Evolutionary conservation across 2,888 invertebrate species (phyloP).

Genomic region (Brenthis hecate): DNA sequence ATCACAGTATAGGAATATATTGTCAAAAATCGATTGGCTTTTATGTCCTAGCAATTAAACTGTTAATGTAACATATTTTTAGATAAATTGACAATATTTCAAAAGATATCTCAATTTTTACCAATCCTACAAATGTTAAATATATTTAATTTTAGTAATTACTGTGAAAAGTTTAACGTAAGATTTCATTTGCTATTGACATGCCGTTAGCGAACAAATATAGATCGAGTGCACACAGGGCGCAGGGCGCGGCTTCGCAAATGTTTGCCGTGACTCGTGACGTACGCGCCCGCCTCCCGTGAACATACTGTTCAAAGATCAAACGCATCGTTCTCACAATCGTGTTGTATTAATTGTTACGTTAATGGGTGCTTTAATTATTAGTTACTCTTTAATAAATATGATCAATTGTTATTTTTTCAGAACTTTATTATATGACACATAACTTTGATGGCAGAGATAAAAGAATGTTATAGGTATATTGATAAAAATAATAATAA

Average conservation of each 20-base stretch:
- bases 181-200: constrained; percentile 39
- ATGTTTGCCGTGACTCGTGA: constrained; percentile 57
- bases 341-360: constrained; percentile 68
- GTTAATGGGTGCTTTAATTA: constrained; percentile 73
- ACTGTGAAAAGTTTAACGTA: constrained; percentile 1
- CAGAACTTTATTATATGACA: not conserved
- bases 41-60: too few relatives aligned
- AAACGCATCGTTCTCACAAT: constrained; percentile 48
- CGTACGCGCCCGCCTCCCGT: constrained; percentile 49
- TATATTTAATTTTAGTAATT: not conserved
- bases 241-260: constrained; percentile 61
- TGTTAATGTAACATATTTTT: too few relatives aligned
- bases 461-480: too few relatives aligned
- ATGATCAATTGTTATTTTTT: constrained; percentile 8
- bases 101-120: too few relatives aligned
- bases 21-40: too few relatives aligned
- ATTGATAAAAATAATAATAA: too few relatives aligned
- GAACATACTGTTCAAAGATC: constrained; percentile 42
- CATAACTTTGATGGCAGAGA: too few relatives aligned
- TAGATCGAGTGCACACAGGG: constrained; percentile 51
- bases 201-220: constrained; percentile 56
- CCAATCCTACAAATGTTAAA: too few relatives aligned
- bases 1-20: too few relatives aligned
- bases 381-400: constrained; percentile 22
- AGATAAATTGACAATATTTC: too few relatives aligned